These are phyloP conservation scores for Molorchus minor DNA, from an alignment of 2,888 invertebrate species.

Conservation along the genomic window DNA sequence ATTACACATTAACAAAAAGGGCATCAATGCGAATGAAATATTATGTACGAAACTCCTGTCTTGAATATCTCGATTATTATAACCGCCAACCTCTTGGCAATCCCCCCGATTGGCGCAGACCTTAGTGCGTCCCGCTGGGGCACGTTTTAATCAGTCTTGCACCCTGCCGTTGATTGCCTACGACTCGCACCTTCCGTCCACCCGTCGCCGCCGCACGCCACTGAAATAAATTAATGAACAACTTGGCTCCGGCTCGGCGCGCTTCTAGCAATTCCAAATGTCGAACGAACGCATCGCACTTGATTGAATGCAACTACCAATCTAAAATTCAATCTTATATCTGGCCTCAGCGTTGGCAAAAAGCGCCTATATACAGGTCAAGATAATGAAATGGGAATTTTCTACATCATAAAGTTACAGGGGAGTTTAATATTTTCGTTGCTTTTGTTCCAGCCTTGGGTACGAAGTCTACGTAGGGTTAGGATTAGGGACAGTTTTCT, in stretches of 20 bases:
- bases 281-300: conserved; percentile 41
- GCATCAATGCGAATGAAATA: too few species aligned
- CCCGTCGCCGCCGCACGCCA: conserved; percentile 33
- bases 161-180: conserved; percentile 46
- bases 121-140: conserved; percentile 51
- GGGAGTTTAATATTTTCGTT: too few species aligned
- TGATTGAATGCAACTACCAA: conserved; percentile 39
- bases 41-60: conserved; percentile 13
- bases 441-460: too few species aligned
- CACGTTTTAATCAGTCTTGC: conserved; percentile 55
- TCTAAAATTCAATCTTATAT: conserved; percentile 40
- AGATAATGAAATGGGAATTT: conserved; percentile 7
- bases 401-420: conserved; percentile 1
- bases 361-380: conserved; percentile 27
- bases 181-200: conserved; percentile 15
- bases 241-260: conserved; percentile 44
- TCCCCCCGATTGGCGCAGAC: conserved; percentile 55
- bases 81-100: conserved; percentile 19
- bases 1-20: too few species aligned
- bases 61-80: conserved; percentile 28
- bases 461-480: too few species aligned
- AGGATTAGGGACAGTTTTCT: too few species aligned
- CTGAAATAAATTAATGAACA: conserved; percentile 47
- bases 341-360: conserved; percentile 34
- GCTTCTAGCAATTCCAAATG: conserved; percentile 42